Base-by-base conservation (phyloP, 53 echinoderm and acorn worm species). In the Paelopatides confundens region DNA sequence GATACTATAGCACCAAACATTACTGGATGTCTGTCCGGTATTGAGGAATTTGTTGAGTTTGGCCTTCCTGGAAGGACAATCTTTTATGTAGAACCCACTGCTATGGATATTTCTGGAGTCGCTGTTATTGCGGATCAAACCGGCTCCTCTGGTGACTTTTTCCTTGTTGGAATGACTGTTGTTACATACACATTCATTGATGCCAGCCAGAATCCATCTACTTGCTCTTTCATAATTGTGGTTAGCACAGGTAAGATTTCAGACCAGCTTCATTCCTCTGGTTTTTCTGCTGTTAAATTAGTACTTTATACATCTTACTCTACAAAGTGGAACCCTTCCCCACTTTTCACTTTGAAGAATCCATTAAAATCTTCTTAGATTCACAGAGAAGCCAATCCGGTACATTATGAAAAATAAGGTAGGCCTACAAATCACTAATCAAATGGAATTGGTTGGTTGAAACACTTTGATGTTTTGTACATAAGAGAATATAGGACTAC, bases 181-280 rank as follows among this genome's bases (percentile, higher is more conserved):
- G 91, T 95, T 14, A 89, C 76, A 21, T 93, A 93, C 51, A 89
- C 90, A 5, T 93, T 91, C 27, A 71, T 62, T 11, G 95, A 95
- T 69, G 77, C 5, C 29, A 82, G 93, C 18, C 30, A 36, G 15
- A 95, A 95, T 77, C 30, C 21, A 21, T 91, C 69, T 2, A 2
- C 36, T 27, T 93, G 93, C 50, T 38, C 62, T 5, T 89, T 95
- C 38, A 53, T 65, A 48, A 85, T 95, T 12, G 69, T 79, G 24
- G 84, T 95, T 1, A 31, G 36, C 33, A 13, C 62, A 48, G 90
- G 90, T 85, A 85, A 65, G 77, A n/a, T n/a, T n/a, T n/a, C n/a
- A n/a, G n/a, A n/a, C n/a, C n/a, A n/a, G n/a, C n/a, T n/a, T n/a
- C n/a, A n/a, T n/a, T n/a, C n/a, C n/a, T n/a, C n/a, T n/a, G n/a